phyloP scores from a whole-genome alignment of 1,140 invertebrate species.

The Drosophila sturtevanti region DNA sequence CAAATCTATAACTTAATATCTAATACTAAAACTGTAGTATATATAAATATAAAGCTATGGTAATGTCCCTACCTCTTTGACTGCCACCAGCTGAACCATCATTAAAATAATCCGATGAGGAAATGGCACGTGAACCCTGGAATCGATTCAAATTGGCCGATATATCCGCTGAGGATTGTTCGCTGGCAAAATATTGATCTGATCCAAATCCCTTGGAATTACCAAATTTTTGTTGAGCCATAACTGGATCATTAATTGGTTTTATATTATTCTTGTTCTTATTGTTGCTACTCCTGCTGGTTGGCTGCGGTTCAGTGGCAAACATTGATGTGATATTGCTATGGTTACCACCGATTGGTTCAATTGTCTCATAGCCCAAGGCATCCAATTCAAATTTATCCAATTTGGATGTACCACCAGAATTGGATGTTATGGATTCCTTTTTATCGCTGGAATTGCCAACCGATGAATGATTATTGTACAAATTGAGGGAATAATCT shows the following conservation, averaged over 20 bases:
- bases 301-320: slow-evolving; percentile 27
- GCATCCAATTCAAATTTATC: slow-evolving; percentile 76
- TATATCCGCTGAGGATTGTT: slow-evolving; percentile 79
- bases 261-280: slow-evolving; percentile 32
- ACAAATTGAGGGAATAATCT: slow-evolving; percentile 77
- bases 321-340: slow-evolving; percentile 81
- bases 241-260: slow-evolving; percentile 75
- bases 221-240: slow-evolving; percentile 97
- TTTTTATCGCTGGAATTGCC: slow-evolving; percentile 47
- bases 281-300: background rate
- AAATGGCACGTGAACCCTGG: slow-evolving; percentile 96
- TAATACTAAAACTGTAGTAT: too few relatives aligned
- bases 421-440: slow-evolving; percentile 24
- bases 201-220: slow-evolving; percentile 98
- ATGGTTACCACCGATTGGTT: slow-evolving; percentile 72
- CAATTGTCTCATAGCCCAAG: slow-evolving; percentile 80
- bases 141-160: slow-evolving; percentile 85
- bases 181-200: slow-evolving; percentile 95
- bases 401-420: slow-evolving; percentile 45
- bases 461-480: slow-evolving; percentile 35
- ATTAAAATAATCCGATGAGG: slow-evolving; percentile 97
- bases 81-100: slow-evolving; percentile 82
- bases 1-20: too few relatives aligned
- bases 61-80: slow-evolving; percentile 26
- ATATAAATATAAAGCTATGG: too few relatives aligned